Conservation (phyloP, 2,888 invertebrate genomes). For the Xestia sexstrigata region DNA sequence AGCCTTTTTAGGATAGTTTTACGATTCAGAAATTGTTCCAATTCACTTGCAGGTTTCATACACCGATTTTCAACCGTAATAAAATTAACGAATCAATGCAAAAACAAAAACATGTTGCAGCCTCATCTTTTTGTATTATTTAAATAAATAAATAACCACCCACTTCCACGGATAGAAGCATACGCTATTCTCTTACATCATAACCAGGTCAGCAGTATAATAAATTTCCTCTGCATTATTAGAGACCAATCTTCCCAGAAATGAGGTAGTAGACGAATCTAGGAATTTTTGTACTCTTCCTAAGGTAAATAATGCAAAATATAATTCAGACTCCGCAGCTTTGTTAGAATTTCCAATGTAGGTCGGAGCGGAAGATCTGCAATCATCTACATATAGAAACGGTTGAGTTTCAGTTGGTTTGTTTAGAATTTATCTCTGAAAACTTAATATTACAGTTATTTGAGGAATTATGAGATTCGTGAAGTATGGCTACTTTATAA, state of each 20-base stretch:
- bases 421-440: slow-evolving; percentile 27
- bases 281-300: slow-evolving; percentile 42
- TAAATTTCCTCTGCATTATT: slow-evolving; percentile 52
- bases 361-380: slow-evolving; percentile 41
- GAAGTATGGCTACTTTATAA: not conserved
- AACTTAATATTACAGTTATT: slow-evolving; percentile 2
- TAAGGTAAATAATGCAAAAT: slow-evolving; percentile 57
- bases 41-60: not conserved
- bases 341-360: slow-evolving; percentile 55
- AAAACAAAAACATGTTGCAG: slow-evolving; percentile 14
- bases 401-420: slow-evolving; percentile 22
- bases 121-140: slow-evolving; percentile 23
- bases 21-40: too few relatives aligned
- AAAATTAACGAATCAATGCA: not conserved
- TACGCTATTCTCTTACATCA: slow-evolving; percentile 30
- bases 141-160: slow-evolving; percentile 33
- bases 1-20: too few relatives aligned
- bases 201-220: slow-evolving; percentile 35
- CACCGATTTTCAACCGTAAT: not conserved
- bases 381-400: slow-evolving; percentile 37
- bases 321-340: slow-evolving; percentile 45
- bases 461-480: not conserved
- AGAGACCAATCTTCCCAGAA: slow-evolving; percentile 48
- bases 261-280: slow-evolving; percentile 44
- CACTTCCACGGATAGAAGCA: not conserved